Base-by-base conservation (phyloP, 2,797 vertebrate genomes). In the Aulostomus chinensis region DNA sequence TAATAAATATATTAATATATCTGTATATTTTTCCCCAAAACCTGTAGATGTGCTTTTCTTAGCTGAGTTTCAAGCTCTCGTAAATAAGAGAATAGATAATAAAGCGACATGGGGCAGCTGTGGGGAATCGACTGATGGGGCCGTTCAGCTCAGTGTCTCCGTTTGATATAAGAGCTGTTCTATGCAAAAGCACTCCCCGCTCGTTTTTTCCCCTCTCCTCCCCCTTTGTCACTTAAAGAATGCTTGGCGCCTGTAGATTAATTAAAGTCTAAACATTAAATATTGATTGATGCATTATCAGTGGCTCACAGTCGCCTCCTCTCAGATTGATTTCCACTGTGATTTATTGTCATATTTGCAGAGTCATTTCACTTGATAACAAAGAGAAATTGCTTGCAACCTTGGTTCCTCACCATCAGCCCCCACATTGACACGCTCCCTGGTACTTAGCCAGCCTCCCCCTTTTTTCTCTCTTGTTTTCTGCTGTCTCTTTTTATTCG, bases 251-350 rank as follows among this genome's bases (percentile, higher is more conserved):
- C 92, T 93, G 93, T 92, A 93, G 96, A 98, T 98, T 99, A 98
- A 99, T 98, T 99, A 98, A 99, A 97, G 96, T 94, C 95, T 94
- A 97, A 98, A 98, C 96, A 98, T 98, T 99, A 98, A 99, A 98
- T 99, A 99, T 99, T 99, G 97, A 99, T 99, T 98, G 96, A 99
- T 97, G 95, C 94, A 98, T 98, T 99, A 99, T 99, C 97, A 98
- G 96, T 87, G 81, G 85, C 92, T 93, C 93, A 92, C 96, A 99
- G 95, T 94, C 91, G 95, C 94, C 94, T 95, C 94, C 91, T 75
- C 90, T 93, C 93, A 88, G 94, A 98, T 98, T 98, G 97, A 98
- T 98, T 98, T 93, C 92, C 85, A 42, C 85, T 71, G 94, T 99
- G 97, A 99, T 99, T 99, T 98, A 98, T 98, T 96, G 95, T 99